Percentiles rank a stretch among this genome's conserved stretches.
These are phyloP conservation scores for Centropus unirufus DNA, from an alignment of 2,113 vertebrate species.

Conservation along the genomic window DNA sequence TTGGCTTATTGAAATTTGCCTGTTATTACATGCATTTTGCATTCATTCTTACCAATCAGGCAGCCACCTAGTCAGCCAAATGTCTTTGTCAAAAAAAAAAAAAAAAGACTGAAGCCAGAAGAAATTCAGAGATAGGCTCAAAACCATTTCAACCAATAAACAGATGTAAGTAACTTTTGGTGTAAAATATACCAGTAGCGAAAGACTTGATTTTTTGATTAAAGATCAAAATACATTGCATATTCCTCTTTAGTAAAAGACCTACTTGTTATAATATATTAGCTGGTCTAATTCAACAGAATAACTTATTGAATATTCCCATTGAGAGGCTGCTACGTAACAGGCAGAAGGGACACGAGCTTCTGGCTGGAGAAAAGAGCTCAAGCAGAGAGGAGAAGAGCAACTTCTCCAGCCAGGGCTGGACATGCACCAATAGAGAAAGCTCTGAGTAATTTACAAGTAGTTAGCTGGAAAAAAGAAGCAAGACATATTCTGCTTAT, in stretches of 20 bases:
- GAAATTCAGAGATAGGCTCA: not conserved
- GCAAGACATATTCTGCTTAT: not conserved
- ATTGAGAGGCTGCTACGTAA: rapidly evolving
- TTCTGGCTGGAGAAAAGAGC: not conserved
- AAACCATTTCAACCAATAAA: not conserved
- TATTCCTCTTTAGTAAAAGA: not conserved
- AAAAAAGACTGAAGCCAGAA: not conserved
- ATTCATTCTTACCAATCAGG: not conserved
- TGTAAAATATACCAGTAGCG: constrained; percentile 1
- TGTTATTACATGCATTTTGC: not conserved
- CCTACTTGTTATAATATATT: not conserved
- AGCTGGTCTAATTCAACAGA: not conserved
- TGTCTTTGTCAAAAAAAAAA: not conserved
- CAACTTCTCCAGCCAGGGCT: not conserved
- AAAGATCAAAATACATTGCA: not conserved
- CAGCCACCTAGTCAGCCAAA: not conserved
- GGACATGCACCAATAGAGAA: not conserved
- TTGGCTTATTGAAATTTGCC: not conserved
- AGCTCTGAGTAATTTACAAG: not conserved
- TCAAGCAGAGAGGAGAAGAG: not conserved
- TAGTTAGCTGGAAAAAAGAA: not conserved
- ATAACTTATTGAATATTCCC: not conserved
- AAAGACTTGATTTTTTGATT: not conserved
- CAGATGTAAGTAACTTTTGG: not conserved
- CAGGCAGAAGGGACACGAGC: not conserved